A percentile compares a stretch with the other conserved stretches of the same genome.
Evolutionary conservation across 2,888 invertebrate species (phyloP).

Genomic region (Oegoconia quadripuncta): DNA sequence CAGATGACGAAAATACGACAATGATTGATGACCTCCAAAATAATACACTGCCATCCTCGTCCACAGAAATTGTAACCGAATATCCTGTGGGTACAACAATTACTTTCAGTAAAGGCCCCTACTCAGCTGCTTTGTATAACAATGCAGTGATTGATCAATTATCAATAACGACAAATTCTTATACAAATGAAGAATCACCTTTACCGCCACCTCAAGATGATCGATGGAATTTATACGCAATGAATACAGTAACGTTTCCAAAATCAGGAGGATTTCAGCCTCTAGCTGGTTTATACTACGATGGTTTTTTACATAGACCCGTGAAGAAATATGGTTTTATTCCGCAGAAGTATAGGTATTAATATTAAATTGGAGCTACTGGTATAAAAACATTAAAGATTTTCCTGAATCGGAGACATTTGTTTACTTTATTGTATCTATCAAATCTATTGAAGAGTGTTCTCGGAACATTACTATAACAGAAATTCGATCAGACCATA

Average conservation of each 20-base stretch:
- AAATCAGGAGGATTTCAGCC: constrained; percentile 53
- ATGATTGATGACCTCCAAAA: constrained; percentile 6
- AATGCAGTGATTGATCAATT: constrained; percentile 51
- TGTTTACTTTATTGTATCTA: background rate
- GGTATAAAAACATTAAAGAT: no score
- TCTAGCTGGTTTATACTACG: constrained; percentile 67
- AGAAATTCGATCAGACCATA: constrained; percentile 24
- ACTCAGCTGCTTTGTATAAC: constrained; percentile 43
- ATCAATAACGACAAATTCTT: constrained; percentile 56
- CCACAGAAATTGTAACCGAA: constrained; percentile 14
- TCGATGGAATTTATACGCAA: constrained; percentile 50
- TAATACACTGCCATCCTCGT: constrained; percentile 3
- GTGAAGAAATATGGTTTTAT: constrained; percentile 46
- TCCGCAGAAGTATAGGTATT: constrained; percentile 28
- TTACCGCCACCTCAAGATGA: constrained; percentile 42
- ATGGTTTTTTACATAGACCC: constrained; percentile 60
- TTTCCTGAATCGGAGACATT: background rate
- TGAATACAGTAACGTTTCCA: constrained; percentile 27
- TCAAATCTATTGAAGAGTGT: background rate
- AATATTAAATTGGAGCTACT: no score
- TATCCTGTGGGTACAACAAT: constrained; percentile 23
- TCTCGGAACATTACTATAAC: constrained; percentile 16
- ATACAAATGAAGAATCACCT: constrained; percentile 44
- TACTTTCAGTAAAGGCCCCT: constrained; percentile 32
- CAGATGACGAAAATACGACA: constrained; percentile 12